Evolutionary conservation across 1,140 invertebrate genomes (phyloP), one percentile per base, ranked within the genome.

Genomic region (Macrobrachium rosenbergii): DNA sequence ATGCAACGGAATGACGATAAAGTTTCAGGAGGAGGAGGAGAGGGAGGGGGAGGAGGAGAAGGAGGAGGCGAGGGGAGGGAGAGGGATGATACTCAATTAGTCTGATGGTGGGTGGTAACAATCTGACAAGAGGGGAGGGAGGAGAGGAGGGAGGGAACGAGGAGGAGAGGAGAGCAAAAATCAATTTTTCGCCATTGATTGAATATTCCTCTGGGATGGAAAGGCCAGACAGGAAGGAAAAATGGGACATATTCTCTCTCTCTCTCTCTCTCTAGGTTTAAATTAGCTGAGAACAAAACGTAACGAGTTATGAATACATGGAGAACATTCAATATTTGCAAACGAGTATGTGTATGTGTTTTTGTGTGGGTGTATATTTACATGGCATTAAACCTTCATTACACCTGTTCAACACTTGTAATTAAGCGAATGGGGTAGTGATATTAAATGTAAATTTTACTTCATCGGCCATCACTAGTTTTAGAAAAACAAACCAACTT

Each of bases 31-130:
- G 12, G 52, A 52, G 78, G 43, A 21, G n/a, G 79, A 62, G 7
- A 64, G 79, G 45, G 78, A 45, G 62, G 37, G 62, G 63, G 37
- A 63, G 78, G 37, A 21, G n/a, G 78, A 64, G 78, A 43, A 43
- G n/a, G 23, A 28, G 14, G 19, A 59, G 28, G 28, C 2, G 16
- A 23, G 17, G 52, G 17, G 58, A 17, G 45, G 21, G 77, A 79
- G 58, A 60, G n/a, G n/a, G 77, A 60, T 23, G 21, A 73, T 45
- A 73, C 12, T 17, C 16, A 73, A 73, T 19, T 73, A 45, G 16
- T 72, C 6, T n/a, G 28, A 73, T 14, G 69, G n/a, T n/a, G n/a
- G 69, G 69, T 17, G 59, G 45, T 23, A n/a, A 10, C 8, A 58
- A 60, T 8, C 11, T 58, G 28, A 21, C 10, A 10, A 1, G 52